These are phyloP conservation scores for Crepidodera aurea DNA, from an alignment of 2,888 invertebrate genomes.

Conservation along the genomic window DNA sequence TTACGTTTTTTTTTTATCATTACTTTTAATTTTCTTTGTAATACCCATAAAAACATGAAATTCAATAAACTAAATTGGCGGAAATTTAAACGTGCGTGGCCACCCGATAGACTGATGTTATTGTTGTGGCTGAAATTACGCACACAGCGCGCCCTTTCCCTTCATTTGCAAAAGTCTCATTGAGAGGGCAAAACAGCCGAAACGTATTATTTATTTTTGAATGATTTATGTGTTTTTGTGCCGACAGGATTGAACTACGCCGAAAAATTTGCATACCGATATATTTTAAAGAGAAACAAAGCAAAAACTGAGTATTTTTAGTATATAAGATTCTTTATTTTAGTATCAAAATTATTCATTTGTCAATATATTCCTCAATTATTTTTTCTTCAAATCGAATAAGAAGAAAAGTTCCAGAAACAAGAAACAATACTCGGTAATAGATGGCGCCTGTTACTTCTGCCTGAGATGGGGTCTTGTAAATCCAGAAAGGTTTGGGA, in stretches of 20 bases:
- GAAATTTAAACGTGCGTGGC: background rate
- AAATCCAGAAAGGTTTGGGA: too few species aligned
- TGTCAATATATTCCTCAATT: too few species aligned
- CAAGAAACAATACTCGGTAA: too few species aligned
- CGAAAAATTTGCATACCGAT: background rate
- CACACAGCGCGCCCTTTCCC: conserved; percentile 14
- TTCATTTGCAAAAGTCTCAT: conserved; percentile 18
- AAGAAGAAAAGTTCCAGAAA: too few species aligned
- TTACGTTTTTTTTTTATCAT: too few species aligned
- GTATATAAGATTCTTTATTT: background rate
- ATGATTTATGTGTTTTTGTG: conserved; percentile 13
- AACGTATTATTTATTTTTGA: conserved; percentile 19
- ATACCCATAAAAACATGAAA: too few species aligned
- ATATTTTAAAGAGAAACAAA: background rate
- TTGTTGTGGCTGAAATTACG: conserved; percentile 8
- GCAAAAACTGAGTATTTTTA: too few species aligned
- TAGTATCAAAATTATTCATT: background rate
- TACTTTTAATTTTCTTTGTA: too few species aligned
- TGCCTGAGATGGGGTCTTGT: too few species aligned
- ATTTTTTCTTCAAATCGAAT: too few species aligned
- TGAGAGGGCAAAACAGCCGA: conserved; percentile 12
- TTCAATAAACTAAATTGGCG: too few species aligned
- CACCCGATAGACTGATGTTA: background rate
- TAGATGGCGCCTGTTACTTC: too few species aligned
- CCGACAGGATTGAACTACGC: conserved; percentile 2